Conservation (phyloP, 2,797 vertebrate species). For the Paratrypauchen microcephalus region DNA sequence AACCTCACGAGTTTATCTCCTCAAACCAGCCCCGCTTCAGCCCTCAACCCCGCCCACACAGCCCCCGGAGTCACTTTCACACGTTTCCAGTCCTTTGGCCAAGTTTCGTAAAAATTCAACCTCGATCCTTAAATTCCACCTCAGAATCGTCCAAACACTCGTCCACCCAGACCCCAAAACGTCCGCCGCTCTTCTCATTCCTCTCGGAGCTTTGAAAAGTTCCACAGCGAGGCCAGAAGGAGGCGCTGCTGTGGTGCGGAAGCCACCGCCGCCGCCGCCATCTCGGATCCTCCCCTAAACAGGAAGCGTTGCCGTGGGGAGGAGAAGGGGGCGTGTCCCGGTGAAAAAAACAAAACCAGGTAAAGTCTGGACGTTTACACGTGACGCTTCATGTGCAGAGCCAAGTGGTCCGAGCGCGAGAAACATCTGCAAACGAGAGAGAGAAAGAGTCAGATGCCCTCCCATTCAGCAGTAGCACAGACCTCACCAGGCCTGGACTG, state of each 20-base stretch:
- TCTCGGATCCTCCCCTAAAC: background rate
- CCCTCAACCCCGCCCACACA: conserved; percentile 70
- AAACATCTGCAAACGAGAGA: conserved; percentile 84
- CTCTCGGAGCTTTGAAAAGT: no score
- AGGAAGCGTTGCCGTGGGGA: no score
- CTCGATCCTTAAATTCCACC: conserved; percentile 48
- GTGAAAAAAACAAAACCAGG: conserved; percentile 76
- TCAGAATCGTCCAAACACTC: conserved; percentile 48
- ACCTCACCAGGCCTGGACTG: no score
- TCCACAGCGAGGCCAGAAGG: conserved; percentile 85
- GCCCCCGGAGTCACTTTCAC: conserved; percentile 71
- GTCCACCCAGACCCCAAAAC: no score
- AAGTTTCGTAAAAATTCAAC: conserved; percentile 69
- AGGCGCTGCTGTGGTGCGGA: conserved; percentile 94
- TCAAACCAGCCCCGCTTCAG: conserved; percentile 52
- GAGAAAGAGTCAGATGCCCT: background rate
- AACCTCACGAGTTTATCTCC: background rate
- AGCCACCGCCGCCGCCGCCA: background rate
- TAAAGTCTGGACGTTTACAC: conserved; percentile 78
- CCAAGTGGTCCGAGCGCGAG: conserved; percentile 97
- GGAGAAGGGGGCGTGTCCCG: conserved; percentile 15
- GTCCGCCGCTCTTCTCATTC: no score
- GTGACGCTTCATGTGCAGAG: conserved; percentile 99
- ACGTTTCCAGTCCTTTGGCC: conserved; percentile 82
- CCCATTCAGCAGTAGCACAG: conserved; percentile 90